phyloP scores from a whole-genome alignment of 2,888 invertebrate species.

The Eupeodes luniger region DNA sequence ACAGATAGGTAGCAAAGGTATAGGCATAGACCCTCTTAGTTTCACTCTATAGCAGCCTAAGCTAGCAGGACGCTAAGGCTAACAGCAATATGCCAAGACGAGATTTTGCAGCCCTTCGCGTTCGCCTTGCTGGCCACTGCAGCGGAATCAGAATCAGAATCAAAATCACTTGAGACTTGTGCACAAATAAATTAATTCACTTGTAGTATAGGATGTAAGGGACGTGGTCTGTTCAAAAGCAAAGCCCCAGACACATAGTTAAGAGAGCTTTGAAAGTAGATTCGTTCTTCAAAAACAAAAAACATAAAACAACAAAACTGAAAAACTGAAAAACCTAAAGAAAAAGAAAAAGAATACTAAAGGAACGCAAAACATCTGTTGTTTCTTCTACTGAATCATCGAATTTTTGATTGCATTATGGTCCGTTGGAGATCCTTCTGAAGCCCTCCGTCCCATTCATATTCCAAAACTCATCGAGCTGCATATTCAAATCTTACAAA shows the following conservation, averaged over 20 bases:
- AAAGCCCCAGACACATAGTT: conserved; percentile 40
- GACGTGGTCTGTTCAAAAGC: conserved; percentile 21
- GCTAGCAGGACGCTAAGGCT: conserved; percentile 33
- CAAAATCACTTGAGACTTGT: conserved; percentile 72
- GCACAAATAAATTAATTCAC: conserved; percentile 75
- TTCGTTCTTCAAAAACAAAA: not conserved
- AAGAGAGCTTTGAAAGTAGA: conserved; percentile 6
- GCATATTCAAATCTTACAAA: conserved; percentile 42
- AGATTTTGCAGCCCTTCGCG: conserved; percentile 56
- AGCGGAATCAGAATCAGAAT: conserved; percentile 51
- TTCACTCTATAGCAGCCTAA: too few relatives aligned
- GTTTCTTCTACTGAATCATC: conserved; percentile 68
- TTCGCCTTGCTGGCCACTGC: conserved; percentile 28
- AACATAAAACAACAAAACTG: not conserved
- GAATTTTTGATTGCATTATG: conserved; percentile 71
- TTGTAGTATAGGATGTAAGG: conserved; percentile 43
- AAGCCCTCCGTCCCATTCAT: not conserved
- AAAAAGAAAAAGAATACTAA: conserved; percentile 10
- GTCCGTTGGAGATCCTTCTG: conserved; percentile 36
- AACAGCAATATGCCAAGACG: conserved; percentile 63
- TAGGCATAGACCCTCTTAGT: too few relatives aligned
- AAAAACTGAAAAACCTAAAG: not conserved
- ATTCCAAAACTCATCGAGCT: not conserved
- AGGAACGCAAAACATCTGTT: conserved; percentile 56
- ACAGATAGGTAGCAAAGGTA: not conserved